Base-by-base conservation (phyloP, 2,113 vertebrate genomes). In the Sterrhoptilus dennistouni region DNA sequence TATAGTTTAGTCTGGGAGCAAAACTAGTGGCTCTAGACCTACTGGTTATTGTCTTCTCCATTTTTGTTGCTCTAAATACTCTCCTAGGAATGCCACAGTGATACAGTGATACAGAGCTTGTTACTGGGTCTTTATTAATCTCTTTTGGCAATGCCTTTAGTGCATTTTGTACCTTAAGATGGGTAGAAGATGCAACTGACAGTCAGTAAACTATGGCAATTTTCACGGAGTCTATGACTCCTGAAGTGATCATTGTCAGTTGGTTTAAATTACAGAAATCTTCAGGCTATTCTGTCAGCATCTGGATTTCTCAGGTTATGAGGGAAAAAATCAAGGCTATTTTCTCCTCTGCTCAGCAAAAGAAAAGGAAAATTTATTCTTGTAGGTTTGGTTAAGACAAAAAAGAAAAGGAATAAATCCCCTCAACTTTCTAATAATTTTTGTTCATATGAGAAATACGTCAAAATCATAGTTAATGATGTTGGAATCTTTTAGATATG, bases 261-360 rank as follows among this genome's bases (percentile, higher is more conserved):
- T 74, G 59, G 65, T 75, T 90, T 93, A 96, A 96, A 95, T 94
- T 92, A 83, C 52, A 92, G 72, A 91, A 84, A 71, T 89, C 70
- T 94, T 95, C 70, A 75, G 56, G 74, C 53, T 91, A 8, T 94
- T 92, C 69, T 87, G 35, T 40, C 49, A 25, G 20, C 28, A n/a
- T 63, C 70, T 89, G 45, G 21, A 74, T 92, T 93, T 86, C 47
- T 83, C 52, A 47, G 59, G 29, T 70, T 61, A 63, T 61, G n/a
- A 87, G 75, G 31, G 71, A 75, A 69, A 61, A 90, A 66, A 45
- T 23, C 33, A 64, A 61, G 59, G 59, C 8, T 83, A 64, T 78
- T 91, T 91, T 94, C 52, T 93, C 68, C 57, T 86, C 49, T 71
- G 16, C 33, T 86, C 56, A 93, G 38, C 45, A 60, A 86, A 90